Evolutionary conservation across 2,888 invertebrate genomes (phyloP).

Genomic region (Acanthosepion esculentum): DNA sequence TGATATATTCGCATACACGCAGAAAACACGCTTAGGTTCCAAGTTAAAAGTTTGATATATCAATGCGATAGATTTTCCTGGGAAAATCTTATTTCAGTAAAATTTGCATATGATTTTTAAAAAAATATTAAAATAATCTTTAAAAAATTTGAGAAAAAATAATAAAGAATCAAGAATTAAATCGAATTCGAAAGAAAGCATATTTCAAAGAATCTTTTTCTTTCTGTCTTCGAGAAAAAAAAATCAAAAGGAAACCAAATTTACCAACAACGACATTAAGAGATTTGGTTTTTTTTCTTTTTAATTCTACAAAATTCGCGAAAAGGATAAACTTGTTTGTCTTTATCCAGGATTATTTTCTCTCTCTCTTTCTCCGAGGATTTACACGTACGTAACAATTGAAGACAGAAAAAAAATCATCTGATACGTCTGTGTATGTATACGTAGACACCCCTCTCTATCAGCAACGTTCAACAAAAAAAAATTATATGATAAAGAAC

Average conservation of each 20-base stretch:
- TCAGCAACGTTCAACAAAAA: no score
- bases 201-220: no score
- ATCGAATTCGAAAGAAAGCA: no score
- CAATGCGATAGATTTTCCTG: background rate
- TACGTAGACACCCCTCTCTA: background rate
- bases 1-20: background rate
- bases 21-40: background rate
- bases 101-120: background rate
- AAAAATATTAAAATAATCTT: background rate
- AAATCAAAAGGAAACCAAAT: background rate
- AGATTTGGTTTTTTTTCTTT: background rate
- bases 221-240: no score
- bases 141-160: no score
- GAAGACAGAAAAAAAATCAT: background rate
- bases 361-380: background rate
- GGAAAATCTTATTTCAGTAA: background rate
- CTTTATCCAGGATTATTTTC: constrained; percentile 21
- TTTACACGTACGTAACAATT: background rate
- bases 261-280: background rate
- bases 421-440: background rate
- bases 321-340: background rate
- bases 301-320: background rate
- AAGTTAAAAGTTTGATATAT: background rate
- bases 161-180: no score
- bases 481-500: no score